A percentile compares a stretch with the other conserved stretches of the same genome.
These are phyloP conservation scores for Drosophila elegans DNA, from an alignment of 1,140 invertebrate species.

Conservation along the genomic window DNA sequence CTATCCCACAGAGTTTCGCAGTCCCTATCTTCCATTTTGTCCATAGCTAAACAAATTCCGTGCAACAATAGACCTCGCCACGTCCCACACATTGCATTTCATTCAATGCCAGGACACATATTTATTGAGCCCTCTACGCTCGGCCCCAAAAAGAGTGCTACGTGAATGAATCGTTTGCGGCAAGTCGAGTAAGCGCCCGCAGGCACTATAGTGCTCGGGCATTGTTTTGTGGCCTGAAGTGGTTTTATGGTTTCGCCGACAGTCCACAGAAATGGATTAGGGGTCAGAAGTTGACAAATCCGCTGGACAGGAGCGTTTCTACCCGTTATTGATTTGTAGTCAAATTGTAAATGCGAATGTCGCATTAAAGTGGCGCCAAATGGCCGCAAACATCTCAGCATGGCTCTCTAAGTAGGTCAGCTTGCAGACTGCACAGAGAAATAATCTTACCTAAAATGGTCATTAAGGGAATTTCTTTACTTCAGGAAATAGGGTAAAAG, in stretches of 20 bases:
- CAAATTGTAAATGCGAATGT: slow-evolving; percentile 59
- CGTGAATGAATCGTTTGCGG: slow-evolving; percentile 27
- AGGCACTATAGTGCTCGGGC: slow-evolving; percentile 13
- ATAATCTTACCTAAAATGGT: not conserved
- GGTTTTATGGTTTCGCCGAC: slow-evolving; percentile 67
- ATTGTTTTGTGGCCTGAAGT: slow-evolving; percentile 51
- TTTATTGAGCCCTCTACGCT: slow-evolving; percentile 41
- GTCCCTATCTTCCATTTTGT: not conserved
- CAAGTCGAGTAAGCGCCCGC: slow-evolving; percentile 19
- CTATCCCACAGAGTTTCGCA: not conserved
- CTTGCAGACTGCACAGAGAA: not conserved
- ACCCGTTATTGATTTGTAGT: slow-evolving; percentile 70
- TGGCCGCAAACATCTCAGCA: slow-evolving; percentile 30
- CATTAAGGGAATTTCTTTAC: too few relatives aligned
- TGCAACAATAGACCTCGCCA: slow-evolving; percentile 58
- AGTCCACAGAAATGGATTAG: slow-evolving; percentile 31
- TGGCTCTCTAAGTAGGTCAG: slow-evolving; percentile 36
- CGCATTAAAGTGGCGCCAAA: slow-evolving; percentile 38
- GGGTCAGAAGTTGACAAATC: slow-evolving; percentile 19
- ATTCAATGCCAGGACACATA: slow-evolving; percentile 51
- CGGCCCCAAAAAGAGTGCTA: slow-evolving; percentile 30
- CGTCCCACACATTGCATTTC: slow-evolving; percentile 68
- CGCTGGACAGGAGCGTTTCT: slow-evolving; percentile 6
- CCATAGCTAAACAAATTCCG: slow-evolving; percentile 50
- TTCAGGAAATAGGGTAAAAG: too few relatives aligned